These are phyloP conservation scores for Sander lucioperca DNA, from an alignment of 2,113 vertebrate species.

Conservation along the genomic window DNA sequence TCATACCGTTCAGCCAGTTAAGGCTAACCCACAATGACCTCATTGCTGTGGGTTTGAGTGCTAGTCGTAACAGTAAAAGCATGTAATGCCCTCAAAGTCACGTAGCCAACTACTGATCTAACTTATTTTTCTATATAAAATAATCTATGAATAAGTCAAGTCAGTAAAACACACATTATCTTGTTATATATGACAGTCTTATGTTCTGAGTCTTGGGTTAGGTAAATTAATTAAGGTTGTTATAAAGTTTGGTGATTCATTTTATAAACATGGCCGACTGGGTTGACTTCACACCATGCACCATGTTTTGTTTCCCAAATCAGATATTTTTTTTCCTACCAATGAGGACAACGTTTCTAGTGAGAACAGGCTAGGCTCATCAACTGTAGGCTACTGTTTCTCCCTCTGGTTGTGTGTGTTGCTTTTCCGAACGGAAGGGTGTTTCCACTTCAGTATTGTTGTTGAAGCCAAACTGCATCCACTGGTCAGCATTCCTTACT, in stretches of 20 bases:
- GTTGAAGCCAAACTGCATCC: neutral
- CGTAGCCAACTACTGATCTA: constrained; percentile 31
- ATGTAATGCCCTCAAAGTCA: constrained; percentile 32
- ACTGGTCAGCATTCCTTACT: constrained; percentile 18
- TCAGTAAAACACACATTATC: neutral
- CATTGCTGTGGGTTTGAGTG: constrained; percentile 8
- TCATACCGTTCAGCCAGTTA: constrained; percentile 2
- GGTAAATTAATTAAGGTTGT: neutral
- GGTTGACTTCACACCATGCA: neutral
- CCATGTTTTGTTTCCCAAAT: neutral
- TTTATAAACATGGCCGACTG: neutral
- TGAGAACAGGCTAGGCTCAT: neutral
- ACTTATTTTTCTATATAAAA: constrained; percentile 24
- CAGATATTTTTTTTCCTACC: neutral
- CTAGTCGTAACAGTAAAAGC: constrained; percentile 9
- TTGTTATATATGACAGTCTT: neutral
- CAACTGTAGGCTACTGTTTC: neutral
- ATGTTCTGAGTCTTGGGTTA: neutral
- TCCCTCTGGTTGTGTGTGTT: neutral
- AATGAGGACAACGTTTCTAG: constrained; percentile 4
- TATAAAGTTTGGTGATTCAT: neutral
- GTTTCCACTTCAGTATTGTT: neutral
- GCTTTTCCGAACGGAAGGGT: neutral
- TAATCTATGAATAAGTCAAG: neutral
- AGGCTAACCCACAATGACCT: neutral